Evolutionary conservation across 2,797 vertebrate species (phyloP).

Genomic region (Schizothorax lantsangensis): DNA sequence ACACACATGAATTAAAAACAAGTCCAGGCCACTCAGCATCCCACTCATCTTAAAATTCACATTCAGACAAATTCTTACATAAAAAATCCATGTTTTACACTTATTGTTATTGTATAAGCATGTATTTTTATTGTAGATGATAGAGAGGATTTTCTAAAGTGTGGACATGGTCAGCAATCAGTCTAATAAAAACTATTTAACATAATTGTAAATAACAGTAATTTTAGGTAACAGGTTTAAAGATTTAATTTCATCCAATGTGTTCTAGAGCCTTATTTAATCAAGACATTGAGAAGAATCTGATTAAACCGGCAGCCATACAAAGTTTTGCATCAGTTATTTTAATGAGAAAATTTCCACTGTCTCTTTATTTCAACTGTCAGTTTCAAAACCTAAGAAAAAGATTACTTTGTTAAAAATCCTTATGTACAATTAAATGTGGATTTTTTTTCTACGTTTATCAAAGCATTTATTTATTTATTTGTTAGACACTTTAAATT

Average conservation of each 20-base stretch:
- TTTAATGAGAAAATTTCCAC: not conserved
- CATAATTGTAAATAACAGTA: not conserved
- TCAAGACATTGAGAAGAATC: not conserved
- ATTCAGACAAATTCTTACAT: not conserved
- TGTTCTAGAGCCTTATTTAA: not conserved
- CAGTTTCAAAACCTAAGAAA: not conserved
- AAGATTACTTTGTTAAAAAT: not conserved
- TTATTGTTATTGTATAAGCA: not conserved
- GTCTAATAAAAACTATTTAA: not conserved
- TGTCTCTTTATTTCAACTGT: not conserved
- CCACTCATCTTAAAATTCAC: not conserved
- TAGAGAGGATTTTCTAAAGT: not conserved
- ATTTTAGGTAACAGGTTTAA: not conserved
- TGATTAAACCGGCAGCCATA: not conserved
- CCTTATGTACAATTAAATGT: not conserved
- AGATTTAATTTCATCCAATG: not conserved
- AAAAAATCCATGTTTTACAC: not conserved
- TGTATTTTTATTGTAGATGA: not conserved
- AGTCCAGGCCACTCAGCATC: not conserved
- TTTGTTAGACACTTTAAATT: not conserved
- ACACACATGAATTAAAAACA: not conserved
- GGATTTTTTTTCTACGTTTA: not conserved
- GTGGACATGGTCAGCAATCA: not conserved
- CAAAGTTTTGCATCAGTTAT: slow-evolving; percentile 3
- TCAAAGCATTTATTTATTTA: not conserved